These are phyloP conservation scores for Netelia fuscicornis DNA, from an alignment of 2,888 invertebrate genomes.

Conservation along the genomic window DNA sequence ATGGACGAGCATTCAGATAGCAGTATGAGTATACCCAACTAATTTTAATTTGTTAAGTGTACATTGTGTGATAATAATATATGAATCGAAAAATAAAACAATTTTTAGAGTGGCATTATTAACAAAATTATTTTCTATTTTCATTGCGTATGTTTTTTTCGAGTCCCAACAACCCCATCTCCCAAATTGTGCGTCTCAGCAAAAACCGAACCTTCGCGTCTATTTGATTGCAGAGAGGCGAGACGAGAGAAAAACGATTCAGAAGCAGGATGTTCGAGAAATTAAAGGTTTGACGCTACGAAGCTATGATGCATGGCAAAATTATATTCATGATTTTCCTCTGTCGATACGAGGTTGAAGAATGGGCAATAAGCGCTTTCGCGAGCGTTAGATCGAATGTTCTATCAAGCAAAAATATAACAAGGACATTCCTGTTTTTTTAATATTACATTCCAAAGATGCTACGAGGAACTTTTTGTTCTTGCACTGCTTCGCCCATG, in stretches of 20 bases:
- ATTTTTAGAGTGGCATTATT: slow-evolving; percentile 41
- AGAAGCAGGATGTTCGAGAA: slow-evolving; percentile 83
- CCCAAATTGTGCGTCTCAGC: slow-evolving; percentile 58
- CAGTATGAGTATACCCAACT: slow-evolving; percentile 53
- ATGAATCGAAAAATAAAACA: slow-evolving; percentile 31
- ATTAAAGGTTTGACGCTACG: slow-evolving; percentile 83
- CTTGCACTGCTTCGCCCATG: slow-evolving; percentile 48
- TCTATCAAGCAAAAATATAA: not conserved
- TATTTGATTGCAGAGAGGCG: slow-evolving; percentile 81
- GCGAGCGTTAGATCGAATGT: slow-evolving; percentile 5
- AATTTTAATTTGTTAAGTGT: slow-evolving; percentile 52
- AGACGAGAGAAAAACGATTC: slow-evolving; percentile 80
- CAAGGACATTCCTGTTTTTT: not conserved
- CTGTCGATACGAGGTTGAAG: slow-evolving; percentile 60
- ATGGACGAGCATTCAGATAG: slow-evolving; percentile 45
- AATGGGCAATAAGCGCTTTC: slow-evolving; percentile 31
- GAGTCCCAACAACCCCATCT: slow-evolving; percentile 50
- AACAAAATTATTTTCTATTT: slow-evolving; percentile 24
- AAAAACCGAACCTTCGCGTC: slow-evolving; percentile 66
- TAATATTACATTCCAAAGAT: slow-evolving; percentile 51
- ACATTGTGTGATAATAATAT: slow-evolving; percentile 45
- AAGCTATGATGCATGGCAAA: slow-evolving; percentile 77
- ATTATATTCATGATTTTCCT: slow-evolving; percentile 65
- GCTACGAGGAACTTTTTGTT: slow-evolving; percentile 7
- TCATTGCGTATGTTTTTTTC: slow-evolving; percentile 54